These are phyloP conservation scores for Sternarchorhynchus goeldii DNA, from an alignment of 2,797 vertebrate genomes.

Conservation along the genomic window DNA sequence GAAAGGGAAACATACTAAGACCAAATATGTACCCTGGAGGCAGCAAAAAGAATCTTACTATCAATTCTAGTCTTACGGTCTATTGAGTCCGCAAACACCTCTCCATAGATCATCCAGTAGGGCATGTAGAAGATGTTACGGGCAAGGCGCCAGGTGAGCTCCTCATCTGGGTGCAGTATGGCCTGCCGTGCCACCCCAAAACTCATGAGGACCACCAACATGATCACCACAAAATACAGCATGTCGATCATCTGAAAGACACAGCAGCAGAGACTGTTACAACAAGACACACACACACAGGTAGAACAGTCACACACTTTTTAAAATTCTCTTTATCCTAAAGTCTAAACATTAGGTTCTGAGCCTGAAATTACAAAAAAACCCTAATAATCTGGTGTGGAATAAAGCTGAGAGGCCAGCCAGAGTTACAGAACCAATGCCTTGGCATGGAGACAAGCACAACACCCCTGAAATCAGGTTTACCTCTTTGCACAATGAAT, in stretches of 20 bases:
- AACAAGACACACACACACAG: neutral
- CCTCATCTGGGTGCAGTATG: slow-evolving; percentile 96
- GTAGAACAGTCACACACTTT: neutral
- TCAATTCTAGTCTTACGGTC: slow-evolving; percentile 99
- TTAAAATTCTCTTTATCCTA: neutral
- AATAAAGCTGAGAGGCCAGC: neutral
- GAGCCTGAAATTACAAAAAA: neutral
- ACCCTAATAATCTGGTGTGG: neutral
- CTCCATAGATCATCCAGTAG: slow-evolving; percentile 99
- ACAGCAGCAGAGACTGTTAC: neutral
- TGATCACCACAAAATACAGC: slow-evolving; percentile 99
- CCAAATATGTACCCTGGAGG: slow-evolving; percentile 90
- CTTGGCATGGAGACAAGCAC: no score
- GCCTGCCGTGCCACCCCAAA: slow-evolving; percentile 97
- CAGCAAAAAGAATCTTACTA: slow-evolving; percentile 99
- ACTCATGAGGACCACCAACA: slow-evolving; percentile 99
- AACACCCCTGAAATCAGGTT: neutral
- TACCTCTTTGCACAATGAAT: neutral
- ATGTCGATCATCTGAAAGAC: slow-evolving; percentile 94
- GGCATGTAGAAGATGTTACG: slow-evolving; percentile 99
- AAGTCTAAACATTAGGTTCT: neutral
- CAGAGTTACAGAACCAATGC: neutral
- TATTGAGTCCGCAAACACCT: slow-evolving; percentile 99
- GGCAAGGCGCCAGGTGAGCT: slow-evolving; percentile 95
- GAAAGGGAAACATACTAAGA: slow-evolving; percentile 53